A percentile compares a stretch with the other conserved stretches of the same genome.
Evolutionary conservation across 2,888 invertebrate genomes (phyloP).

Genomic region (Leucozona laternaria): DNA sequence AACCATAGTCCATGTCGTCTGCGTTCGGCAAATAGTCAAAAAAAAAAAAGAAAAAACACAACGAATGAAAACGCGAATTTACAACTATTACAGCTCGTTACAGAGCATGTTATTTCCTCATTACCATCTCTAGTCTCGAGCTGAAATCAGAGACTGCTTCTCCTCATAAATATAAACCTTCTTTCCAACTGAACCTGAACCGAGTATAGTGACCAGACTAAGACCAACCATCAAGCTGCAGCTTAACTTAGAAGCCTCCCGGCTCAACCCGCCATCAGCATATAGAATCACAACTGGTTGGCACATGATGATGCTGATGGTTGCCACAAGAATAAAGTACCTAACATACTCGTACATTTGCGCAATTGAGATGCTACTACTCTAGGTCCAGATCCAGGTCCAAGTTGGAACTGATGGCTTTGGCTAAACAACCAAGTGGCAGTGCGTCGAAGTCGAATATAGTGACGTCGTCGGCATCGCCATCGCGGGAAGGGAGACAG

Average conservation of each 20-base stretch:
- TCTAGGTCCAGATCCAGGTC: constrained; percentile 3
- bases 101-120: constrained; percentile 75
- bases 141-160: constrained; percentile 53
- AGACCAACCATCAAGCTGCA: constrained; percentile 35
- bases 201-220: constrained; percentile 15
- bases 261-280: constrained; percentile 9
- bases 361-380: constrained; percentile 63
- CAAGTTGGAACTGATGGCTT: constrained; percentile 23
- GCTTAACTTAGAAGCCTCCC: constrained; percentile 41
- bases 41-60: background rate
- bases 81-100: constrained; percentile 75
- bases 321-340: constrained; percentile 32
- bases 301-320: background rate
- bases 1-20: constrained; percentile 28
- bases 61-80: constrained; percentile 53
- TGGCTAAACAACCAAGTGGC: background rate
- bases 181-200: constrained; percentile 24
- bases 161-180: constrained; percentile 66
- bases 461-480: background rate
- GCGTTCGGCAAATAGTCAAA: constrained; percentile 38
- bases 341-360: constrained; percentile 44
- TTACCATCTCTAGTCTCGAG: constrained; percentile 66
- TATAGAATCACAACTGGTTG: constrained; percentile 55
- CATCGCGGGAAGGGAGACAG: background rate
- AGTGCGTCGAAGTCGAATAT: background rate